A percentile compares a stretch with the other conserved stretches of the same genome.
Conservation (phyloP, 1,140 invertebrate species). For the Macrobrachium rosenbergii region DNA sequence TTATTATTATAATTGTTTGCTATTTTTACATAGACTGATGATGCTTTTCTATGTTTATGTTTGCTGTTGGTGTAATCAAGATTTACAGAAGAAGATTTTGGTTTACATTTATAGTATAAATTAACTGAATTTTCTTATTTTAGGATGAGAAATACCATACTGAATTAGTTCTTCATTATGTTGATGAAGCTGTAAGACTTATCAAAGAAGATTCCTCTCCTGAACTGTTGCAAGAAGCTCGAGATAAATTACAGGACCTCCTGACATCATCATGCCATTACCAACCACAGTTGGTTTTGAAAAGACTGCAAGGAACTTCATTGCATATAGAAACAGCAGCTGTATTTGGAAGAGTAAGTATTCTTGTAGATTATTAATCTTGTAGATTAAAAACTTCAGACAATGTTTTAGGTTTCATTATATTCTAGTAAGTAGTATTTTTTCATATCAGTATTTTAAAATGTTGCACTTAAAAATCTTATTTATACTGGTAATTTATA, state of each 20-base stretch:
- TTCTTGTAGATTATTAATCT: not conserved
- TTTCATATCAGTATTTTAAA: slow-evolving; percentile 65
- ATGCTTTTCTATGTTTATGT: too few relatives aligned
- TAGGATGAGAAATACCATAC: slow-evolving; percentile 75
- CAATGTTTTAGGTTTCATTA: not conserved
- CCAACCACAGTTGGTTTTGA: slow-evolving; percentile 71
- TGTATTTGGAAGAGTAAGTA: slow-evolving; percentile 73
- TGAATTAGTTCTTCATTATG: slow-evolving; percentile 72
- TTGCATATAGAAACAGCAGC: slow-evolving; percentile 73
- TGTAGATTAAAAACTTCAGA: not conserved
- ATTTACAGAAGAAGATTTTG: too few relatives aligned
- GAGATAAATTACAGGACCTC: slow-evolving; percentile 71
- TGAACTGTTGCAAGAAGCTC: slow-evolving; percentile 58
- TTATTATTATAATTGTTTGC: too few relatives aligned
- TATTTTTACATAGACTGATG: too few relatives aligned
- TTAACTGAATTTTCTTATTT: slow-evolving; percentile 40
- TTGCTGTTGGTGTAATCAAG: too few relatives aligned
- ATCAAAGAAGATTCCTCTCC: slow-evolving; percentile 62
- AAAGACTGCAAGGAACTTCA: slow-evolving; percentile 71
- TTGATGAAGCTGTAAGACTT: slow-evolving; percentile 71
- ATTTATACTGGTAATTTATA: too few relatives aligned
- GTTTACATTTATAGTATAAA: too few relatives aligned
- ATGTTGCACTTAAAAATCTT: slow-evolving; percentile 66
- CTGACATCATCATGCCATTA: slow-evolving; percentile 72
- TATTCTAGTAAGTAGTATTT: not conserved